Base-by-base conservation (phyloP, 2,888 invertebrate species). In the Zootermopsis nevadensis region DNA sequence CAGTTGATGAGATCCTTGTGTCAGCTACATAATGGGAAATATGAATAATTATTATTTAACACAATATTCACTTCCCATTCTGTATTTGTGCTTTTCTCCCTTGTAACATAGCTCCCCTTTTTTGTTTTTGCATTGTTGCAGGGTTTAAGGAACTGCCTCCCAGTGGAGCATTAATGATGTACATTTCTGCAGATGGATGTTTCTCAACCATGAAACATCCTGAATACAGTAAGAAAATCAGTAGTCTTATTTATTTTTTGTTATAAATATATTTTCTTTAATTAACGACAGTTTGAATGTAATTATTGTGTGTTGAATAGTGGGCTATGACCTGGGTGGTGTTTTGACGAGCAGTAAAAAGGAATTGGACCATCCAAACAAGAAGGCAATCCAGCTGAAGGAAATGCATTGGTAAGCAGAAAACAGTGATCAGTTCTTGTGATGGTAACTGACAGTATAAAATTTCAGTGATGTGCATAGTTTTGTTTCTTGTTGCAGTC, bases 61-160 rank as follows among this genome's bases (percentile, higher is more conserved):
- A n/a, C n/a, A n/a, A n/a, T n/a, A n/a, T 48, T 19, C 48, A 19
- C 19, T 15, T 19, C 15, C 19, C 19, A 15, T 48, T 48, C 48
- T 48, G 48, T 48, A 48, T 48, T 19, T 48, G 12, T 48, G 19
- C 19, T 48, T 48, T 19, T 15, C 48, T 48, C 19, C 48, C 48
- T 19, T 48, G 48, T 48, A 48, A 48, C 48, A 48, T 48, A 3
- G 19, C 48, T 48, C 15, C n/a, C n/a, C 38, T 74, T 15, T 48
- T 48, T 19, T 19, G 19, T 48, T 48, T 48, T 1, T 48, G 0
- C 12, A 55, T 30, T 79, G 60, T 77, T 85, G 19, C 94, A 88
- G 96, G 97, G 85, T 97, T 97, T 90, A 97, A 97, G 89, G 98
- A 99, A 90, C 92, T 99, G 86, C 97, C 98, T 19, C 93, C 95